These are phyloP conservation scores for Aptenodytes forsteri DNA, from an alignment of 2,113 vertebrate species.

Conservation along the genomic window DNA sequence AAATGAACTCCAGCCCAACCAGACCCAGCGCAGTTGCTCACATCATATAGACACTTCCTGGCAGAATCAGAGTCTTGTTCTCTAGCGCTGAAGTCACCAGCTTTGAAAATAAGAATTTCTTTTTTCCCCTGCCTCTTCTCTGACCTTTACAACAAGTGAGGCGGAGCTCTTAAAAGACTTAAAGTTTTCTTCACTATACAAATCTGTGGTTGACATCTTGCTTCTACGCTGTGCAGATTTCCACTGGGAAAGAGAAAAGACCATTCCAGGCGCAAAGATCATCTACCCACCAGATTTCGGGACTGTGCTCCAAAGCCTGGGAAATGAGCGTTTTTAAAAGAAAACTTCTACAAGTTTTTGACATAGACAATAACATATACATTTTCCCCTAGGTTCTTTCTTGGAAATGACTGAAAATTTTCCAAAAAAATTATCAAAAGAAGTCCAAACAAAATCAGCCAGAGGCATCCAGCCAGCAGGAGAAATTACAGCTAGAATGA, in stretches of 20 bases:
- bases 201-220: background rate
- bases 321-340: slow-evolving; percentile 5
- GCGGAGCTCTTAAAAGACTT: background rate
- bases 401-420: slow-evolving; percentile 36
- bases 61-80: background rate
- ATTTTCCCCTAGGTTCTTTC: slow-evolving; percentile 32
- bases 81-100: background rate
- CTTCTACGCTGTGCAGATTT: background rate
- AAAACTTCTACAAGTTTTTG: background rate
- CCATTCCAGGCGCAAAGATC: background rate
- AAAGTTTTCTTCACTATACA: background rate
- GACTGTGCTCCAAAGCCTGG: background rate
- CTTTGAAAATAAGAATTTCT: background rate
- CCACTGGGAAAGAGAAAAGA: background rate
- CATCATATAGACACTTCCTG: background rate
- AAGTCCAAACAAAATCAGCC: slow-evolving; percentile 38
- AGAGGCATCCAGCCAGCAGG: slow-evolving; percentile 32
- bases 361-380: slow-evolving; percentile 29
- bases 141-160: background rate
- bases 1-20: background rate
- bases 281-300: background rate
- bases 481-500: slow-evolving; percentile 44
- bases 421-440: slow-evolving; percentile 23
- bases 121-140: background rate
- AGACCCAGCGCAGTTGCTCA: background rate